Percentiles rank a stretch among this genome's conserved stretches.
Evolutionary conservation across 1,140 invertebrate genomes (phyloP).

Genomic region (Riptortus pedestris): DNA sequence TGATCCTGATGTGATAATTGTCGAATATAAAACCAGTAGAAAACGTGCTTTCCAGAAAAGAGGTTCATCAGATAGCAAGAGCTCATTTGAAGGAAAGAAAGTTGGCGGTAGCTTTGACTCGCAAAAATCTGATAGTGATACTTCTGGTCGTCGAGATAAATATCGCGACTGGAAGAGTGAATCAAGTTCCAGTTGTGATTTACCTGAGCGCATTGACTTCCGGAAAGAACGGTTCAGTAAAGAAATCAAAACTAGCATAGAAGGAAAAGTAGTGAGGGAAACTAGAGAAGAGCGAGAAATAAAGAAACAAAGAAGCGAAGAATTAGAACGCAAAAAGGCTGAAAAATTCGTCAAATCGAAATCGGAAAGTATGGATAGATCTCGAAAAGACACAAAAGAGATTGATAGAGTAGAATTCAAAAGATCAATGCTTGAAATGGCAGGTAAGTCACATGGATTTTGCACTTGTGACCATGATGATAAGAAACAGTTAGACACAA

Average conservation of each 20-base stretch:
- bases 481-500: neutral
- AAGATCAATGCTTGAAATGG: neutral
- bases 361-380: slow-evolving; percentile 19
- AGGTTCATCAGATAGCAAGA: slow-evolving; percentile 33
- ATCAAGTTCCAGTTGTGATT: slow-evolving; percentile 16
- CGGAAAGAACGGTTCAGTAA: slow-evolving; percentile 28
- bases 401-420: neutral
- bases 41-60: slow-evolving; percentile 33
- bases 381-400: slow-evolving; percentile 14
- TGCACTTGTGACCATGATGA: slow-evolving; percentile 1
- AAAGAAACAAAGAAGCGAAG: slow-evolving; percentile 28
- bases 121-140: slow-evolving; percentile 23
- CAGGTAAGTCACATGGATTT: neutral
- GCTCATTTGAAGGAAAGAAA: slow-evolving; percentile 29
- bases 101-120: slow-evolving; percentile 28
- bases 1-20: slow-evolving; percentile 33
- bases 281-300: slow-evolving; percentile 22
- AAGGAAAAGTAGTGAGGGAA: slow-evolving; percentile 28
- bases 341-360: slow-evolving; percentile 21
- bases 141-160: slow-evolving; percentile 18
- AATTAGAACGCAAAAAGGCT: slow-evolving; percentile 23
- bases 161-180: slow-evolving; percentile 26
- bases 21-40: slow-evolving; percentile 33
- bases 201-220: slow-evolving; percentile 16
- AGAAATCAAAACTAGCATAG: slow-evolving; percentile 29